phyloP scores from a whole-genome alignment of 2,888 invertebrate species.

The Coronaproctus castanopsis region DNA sequence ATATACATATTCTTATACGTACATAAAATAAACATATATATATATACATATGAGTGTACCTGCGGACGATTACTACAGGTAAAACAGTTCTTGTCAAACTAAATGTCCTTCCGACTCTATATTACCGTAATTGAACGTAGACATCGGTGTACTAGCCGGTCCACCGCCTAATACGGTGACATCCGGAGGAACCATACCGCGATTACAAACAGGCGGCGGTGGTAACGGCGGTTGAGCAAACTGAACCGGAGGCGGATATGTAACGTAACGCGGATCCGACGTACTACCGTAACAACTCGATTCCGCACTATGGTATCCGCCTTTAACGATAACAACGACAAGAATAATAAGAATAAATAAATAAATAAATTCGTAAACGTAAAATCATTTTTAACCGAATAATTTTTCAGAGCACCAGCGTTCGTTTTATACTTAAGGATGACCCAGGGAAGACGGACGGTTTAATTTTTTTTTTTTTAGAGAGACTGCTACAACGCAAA shows the following conservation, averaged over 20 bases:
- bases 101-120: slow-evolving; percentile 23
- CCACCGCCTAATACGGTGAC: slow-evolving; percentile 19
- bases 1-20: too few relatives aligned
- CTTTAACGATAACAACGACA: background rate
- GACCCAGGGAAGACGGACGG: too few relatives aligned
- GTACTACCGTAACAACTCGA: slow-evolving; percentile 13
- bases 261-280: slow-evolving; percentile 38
- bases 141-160: slow-evolving; percentile 15
- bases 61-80: background rate
- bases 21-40: too few relatives aligned
- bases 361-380: background rate
- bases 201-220: slow-evolving; percentile 18
- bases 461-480: too few relatives aligned
- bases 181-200: slow-evolving; percentile 28
- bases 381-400: background rate
- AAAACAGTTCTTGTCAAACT: slow-evolving; percentile 20
- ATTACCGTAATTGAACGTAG: slow-evolving; percentile 15
- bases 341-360: too few relatives aligned
- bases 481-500: too few relatives aligned
- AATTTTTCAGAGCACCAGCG: background rate
- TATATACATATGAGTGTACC: background rate
- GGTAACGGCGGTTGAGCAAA: slow-evolving; percentile 34
- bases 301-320: slow-evolving; percentile 16
- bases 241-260: slow-evolving; percentile 54
- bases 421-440: background rate